phyloP scores from a whole-genome alignment of 2,113 vertebrate species.

The Trichechus manatus region DNA sequence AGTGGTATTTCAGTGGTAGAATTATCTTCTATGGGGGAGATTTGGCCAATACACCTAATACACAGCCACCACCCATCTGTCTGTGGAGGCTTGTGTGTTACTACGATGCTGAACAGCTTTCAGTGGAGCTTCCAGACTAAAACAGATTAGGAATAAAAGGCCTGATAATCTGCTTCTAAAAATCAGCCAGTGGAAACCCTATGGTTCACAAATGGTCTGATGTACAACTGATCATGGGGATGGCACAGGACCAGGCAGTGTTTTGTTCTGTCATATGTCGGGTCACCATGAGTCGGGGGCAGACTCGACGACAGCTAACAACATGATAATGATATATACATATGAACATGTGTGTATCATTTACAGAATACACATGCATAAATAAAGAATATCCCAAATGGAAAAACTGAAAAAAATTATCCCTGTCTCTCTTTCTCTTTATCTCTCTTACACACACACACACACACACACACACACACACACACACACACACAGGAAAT shows the following conservation, averaged over 20 bases:
- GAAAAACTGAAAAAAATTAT: background rate
- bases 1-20: background rate
- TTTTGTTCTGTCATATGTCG: background rate
- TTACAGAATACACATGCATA: background rate
- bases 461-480: background rate
- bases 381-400: conserved; percentile 18
- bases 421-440: background rate
- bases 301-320: background rate
- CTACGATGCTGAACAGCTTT: background rate
- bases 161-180: background rate
- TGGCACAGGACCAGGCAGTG: background rate
- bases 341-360: background rate
- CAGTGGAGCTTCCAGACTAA: background rate
- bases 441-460: background rate
- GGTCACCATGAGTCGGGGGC: background rate
- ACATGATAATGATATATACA: background rate
- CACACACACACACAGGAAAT: background rate
- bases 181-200: background rate
- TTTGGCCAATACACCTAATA: background rate
- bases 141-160: background rate
- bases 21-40: background rate
- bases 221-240: background rate
- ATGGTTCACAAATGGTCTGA: background rate
- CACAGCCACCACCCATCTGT: background rate
- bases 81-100: background rate